Percentiles rank a stretch among this genome's conserved stretches.
Evolutionary conservation across 2,797 vertebrate species (phyloP).

Genomic region (Lepilemur septentrionalis): DNA sequence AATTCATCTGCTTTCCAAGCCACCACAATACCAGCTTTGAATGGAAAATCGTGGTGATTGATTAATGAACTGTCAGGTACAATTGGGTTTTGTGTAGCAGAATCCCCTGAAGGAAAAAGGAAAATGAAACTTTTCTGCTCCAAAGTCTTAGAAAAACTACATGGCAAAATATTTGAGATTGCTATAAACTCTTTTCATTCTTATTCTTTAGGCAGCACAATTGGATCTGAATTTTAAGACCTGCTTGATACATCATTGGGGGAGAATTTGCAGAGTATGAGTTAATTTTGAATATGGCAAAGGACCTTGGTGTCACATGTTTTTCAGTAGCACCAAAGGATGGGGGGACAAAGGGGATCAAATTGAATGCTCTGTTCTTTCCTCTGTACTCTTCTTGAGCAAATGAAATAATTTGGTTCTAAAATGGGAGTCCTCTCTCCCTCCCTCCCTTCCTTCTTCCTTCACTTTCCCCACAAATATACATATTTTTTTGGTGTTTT

Average conservation of each 20-base stretch:
- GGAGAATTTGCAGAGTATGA: not conserved
- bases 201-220: not conserved
- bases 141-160: slow-evolving; percentile 28
- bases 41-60: slow-evolving; percentile 43
- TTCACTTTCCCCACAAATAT: not conserved
- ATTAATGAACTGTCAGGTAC: slow-evolving; percentile 60
- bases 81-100: slow-evolving; percentile 48
- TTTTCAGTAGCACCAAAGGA: not conserved
- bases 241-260: not conserved
- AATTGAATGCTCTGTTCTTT: not conserved
- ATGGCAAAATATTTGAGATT: slow-evolving; percentile 47
- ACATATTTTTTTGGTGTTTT: not conserved
- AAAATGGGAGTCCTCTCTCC: not conserved
- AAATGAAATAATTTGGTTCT: not conserved
- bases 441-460: not conserved
- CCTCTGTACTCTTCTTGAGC: not conserved
- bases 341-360: not conserved
- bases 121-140: slow-evolving; percentile 47
- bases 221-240: not conserved
- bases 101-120: slow-evolving; percentile 31
- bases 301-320: not conserved
- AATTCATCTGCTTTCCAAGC: slow-evolving; percentile 15
- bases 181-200: not conserved
- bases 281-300: not conserved
- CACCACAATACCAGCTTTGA: slow-evolving; percentile 52